A percentile compares a stretch with the other conserved stretches of the same genome.
Evolutionary conservation across 2,113 vertebrate genomes (phyloP).

Genomic region (Guaruba guarouba): DNA sequence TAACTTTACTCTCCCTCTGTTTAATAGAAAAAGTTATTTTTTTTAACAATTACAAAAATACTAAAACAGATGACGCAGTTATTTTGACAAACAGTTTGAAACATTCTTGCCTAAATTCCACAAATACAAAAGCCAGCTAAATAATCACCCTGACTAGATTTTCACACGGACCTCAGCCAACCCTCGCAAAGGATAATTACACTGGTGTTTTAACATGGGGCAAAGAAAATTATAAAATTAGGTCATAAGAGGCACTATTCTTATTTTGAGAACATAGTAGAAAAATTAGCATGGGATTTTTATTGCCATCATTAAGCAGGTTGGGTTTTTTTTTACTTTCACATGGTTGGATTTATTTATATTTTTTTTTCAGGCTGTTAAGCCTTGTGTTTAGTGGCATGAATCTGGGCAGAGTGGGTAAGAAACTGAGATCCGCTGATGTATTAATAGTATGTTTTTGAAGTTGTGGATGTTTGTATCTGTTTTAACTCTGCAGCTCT

Average conservation of each 20-base stretch:
- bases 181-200: conserved; percentile 74
- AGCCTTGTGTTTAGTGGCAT: conserved; percentile 11
- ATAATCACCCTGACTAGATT: conserved; percentile 72
- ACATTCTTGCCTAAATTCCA: conserved; percentile 75
- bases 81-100: conserved; percentile 75
- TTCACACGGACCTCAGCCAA: conserved; percentile 65
- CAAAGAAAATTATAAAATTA: conserved; percentile 77
- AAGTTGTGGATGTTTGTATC: neutral
- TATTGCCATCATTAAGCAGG: conserved; percentile 69
- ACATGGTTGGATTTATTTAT: conserved; percentile 28
- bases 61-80: conserved; percentile 70
- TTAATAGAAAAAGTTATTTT: conserved; percentile 72
- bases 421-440: neutral
- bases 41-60: conserved; percentile 72
- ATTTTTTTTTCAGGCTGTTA: conserved; percentile 47
- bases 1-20: conserved; percentile 67
- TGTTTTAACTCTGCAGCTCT: neutral
- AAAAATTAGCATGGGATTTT: conserved; percentile 74
- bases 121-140: conserved; percentile 69
- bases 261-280: conserved; percentile 73
- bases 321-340: conserved; percentile 9
- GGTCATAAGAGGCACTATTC: conserved; percentile 66
- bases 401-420: neutral
- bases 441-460: neutral
- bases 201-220: conserved; percentile 64